Conservation (phyloP, 2,797 vertebrate genomes). For the Chiroxiphia lanceolata region DNA sequence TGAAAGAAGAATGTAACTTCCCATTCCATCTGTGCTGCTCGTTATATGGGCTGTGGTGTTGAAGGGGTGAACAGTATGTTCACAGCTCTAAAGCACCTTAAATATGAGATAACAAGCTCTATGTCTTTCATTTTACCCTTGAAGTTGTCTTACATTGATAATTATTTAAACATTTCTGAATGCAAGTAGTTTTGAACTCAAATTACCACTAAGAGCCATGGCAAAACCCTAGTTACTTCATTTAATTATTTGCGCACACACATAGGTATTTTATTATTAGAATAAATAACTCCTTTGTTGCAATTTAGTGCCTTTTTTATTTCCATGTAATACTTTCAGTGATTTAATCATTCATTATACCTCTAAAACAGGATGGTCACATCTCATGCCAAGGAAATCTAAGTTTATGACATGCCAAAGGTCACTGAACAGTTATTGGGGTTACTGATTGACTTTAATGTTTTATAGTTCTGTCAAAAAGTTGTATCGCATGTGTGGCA, state of each 20-base stretch:
- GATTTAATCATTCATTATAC: not conserved
- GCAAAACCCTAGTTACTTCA: not conserved
- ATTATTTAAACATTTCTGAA: not conserved
- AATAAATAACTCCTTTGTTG: not conserved
- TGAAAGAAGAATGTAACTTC: not conserved
- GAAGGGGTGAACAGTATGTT: not conserved
- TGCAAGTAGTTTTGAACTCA: not conserved
- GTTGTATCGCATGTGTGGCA: not conserved
- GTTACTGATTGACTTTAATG: slow-evolving; percentile 65
- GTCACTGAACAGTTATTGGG: slow-evolving; percentile 51
- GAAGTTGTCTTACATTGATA: not conserved
- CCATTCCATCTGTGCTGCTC: not conserved
- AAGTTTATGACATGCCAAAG: slow-evolving; percentile 36
- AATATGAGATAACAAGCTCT: not conserved
- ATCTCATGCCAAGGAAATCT: not conserved
- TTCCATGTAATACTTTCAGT: not conserved
- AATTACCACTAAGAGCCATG: not conserved
- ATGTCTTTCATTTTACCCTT: not conserved
- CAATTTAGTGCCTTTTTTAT: not conserved
- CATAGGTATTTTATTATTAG: not conserved
- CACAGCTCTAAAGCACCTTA: not conserved
- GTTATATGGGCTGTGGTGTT: not conserved
- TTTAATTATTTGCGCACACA: not conserved
- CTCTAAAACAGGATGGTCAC: not conserved
- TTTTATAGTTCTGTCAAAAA: slow-evolving; percentile 57